Percentiles rank a stretch among this genome's conserved stretches.
phyloP scores from a whole-genome alignment of 2,888 invertebrate species.

The Andrena bicolor region DNA sequence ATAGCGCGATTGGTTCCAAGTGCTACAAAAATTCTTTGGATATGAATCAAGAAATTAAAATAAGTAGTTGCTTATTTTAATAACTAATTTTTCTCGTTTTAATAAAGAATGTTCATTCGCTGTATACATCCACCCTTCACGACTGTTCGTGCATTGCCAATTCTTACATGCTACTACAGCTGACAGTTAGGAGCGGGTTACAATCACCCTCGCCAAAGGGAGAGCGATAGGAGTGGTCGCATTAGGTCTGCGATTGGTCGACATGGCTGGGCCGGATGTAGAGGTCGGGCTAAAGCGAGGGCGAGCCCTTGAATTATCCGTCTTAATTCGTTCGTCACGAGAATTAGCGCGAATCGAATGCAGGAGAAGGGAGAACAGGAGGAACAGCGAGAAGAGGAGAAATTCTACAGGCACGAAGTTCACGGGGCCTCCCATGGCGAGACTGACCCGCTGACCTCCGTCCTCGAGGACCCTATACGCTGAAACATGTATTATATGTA shows the following conservation, averaged over 20 bases:
- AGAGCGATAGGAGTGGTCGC: slow-evolving; percentile 57
- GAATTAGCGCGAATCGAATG: slow-evolving; percentile 64
- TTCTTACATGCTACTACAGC: not conserved
- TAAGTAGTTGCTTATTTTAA: not conserved
- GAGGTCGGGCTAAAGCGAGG: slow-evolving; percentile 67
- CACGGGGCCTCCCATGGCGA: slow-evolving; percentile 60
- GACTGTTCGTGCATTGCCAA: not conserved
- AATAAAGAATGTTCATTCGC: too few relatives aligned
- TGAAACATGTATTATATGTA: slow-evolving; percentile 29
- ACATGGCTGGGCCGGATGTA: slow-evolving; percentile 61
- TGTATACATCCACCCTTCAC: too few relatives aligned
- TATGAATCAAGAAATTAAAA: not conserved
- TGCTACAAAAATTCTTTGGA: too few relatives aligned
- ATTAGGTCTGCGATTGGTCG: slow-evolving; percentile 58
- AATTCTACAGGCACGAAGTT: slow-evolving; percentile 40
- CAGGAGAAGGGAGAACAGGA: slow-evolving; percentile 27
- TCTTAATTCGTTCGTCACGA: slow-evolving; percentile 68
- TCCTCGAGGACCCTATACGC: slow-evolving; percentile 38
- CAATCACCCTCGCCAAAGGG: slow-evolving; percentile 19
- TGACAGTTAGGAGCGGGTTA: not conserved
- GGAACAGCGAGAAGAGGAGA: slow-evolving; percentile 25
- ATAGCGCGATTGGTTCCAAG: too few relatives aligned
- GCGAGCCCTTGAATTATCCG: slow-evolving; percentile 69
- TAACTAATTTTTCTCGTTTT: not conserved
- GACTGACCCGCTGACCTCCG: slow-evolving; percentile 55